Base-by-base conservation (phyloP, 2,888 invertebrate species). In the Apodemia duryi region DNA sequence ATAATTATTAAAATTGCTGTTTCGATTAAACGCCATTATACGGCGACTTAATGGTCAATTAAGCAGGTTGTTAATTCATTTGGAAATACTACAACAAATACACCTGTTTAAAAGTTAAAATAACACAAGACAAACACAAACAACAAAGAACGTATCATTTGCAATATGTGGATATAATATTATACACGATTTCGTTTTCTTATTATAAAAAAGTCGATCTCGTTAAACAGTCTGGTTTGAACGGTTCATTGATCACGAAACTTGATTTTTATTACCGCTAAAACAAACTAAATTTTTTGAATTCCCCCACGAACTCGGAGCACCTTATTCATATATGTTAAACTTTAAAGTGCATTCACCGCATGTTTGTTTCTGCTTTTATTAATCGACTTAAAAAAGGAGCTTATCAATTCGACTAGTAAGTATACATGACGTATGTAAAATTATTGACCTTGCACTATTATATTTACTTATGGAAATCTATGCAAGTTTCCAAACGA, bases 231-330 rank as follows among this genome's bases (percentile, higher is more conserved):
- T 60, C 57, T 35, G 57, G 57, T 60, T 60, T 60, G 6, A 35
- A 60, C 57, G 28, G 57, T 60, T 60, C 57, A 60, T 60, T 60
- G 57, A 60, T 60, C 57, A 60, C 57, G 13, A 35, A 60, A 60
- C 57, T 35, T 60, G 57, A 60, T 60, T 35, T 32, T 60, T 60
- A 32, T 35, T 60, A 60, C 35, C 35, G 57, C 57, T 60, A 35
- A 35, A 60, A 60, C 57, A 35, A 32, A 60, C 57, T 13, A 60
- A 60, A 60, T 35, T 60, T 13, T 13, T 60, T 32, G 35, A 60
- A 60, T 35, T 32, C 57, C n/a, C 32, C 11, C 11, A 32, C 57
- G 21, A 51, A 51, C 49, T n/a, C 21, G 6, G 35, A 60, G 32
- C 11, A 54, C 29, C 54, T 35, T 29, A 5, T n/a, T n/a, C 4